Evolutionary conservation across 2,797 vertebrate genomes (phyloP), one percentile per base, ranked within the genome.

Genomic region (Pteropus rufus): DNA sequence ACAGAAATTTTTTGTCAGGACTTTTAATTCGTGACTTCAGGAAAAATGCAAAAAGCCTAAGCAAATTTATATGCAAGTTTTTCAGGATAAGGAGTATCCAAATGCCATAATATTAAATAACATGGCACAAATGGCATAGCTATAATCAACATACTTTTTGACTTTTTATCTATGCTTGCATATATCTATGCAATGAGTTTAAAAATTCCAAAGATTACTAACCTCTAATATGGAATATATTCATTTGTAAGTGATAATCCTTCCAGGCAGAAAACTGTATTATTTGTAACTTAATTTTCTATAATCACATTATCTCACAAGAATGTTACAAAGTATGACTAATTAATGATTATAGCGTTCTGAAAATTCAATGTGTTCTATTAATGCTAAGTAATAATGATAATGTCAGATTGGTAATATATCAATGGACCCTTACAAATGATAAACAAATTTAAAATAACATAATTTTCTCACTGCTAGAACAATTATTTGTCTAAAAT

Each of bases 271-370:
- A 41, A 88, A 91, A 31, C 23, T 93, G 34, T 31, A 93, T 84
- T 96, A 81, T 95, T 80, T 94, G 58, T 65, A 60, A 60, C 54
- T 97, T 92, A 96, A 97, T 97, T 96, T 94, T 70, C 36, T 60
- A 10, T 92, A 95, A 97, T 91, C 29, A 12, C 6, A 96, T 92
- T 97, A 92, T 23, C 80, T 95, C 19, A 73, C 18, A 85, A 9
- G 11, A 88, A 10, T 83, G 15, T 87, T 92, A 94, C 88, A 44
- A 94, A 83, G 21, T 93, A 93, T 89, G 34, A 21, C 31, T 94
- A 96, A 92, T 94, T 93, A 93, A 92, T 96, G 69, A 96, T 76
- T 82, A 80, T 62, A 93, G 10, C 16, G 93, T 79, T 96, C 95
- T 49, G 31, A 96, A 90, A 73, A 73, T 85, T 80, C 21, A 67